These are phyloP conservation scores for Sinella curviseta DNA, from an alignment of 1,140 invertebrate genomes.

Conservation along the genomic window DNA sequence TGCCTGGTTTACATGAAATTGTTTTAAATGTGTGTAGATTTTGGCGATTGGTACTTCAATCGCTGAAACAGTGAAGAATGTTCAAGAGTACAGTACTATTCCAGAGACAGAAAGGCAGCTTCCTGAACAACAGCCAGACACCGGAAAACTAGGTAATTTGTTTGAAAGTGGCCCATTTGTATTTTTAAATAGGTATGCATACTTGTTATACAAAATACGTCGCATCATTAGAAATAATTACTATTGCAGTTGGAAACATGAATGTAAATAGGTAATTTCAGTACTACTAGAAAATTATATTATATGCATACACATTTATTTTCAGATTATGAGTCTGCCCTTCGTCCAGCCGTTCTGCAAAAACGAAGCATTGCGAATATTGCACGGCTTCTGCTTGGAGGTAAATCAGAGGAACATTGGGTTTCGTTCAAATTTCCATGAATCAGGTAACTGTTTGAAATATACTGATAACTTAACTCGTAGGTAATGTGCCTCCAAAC, in stretches of 20 bases:
- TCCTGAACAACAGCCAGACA: background rate
- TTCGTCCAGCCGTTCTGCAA: background rate
- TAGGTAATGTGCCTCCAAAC: constrained; percentile 48
- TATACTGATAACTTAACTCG: too few species aligned
- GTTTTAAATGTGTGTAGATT: background rate
- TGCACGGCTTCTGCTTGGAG: constrained; percentile 47
- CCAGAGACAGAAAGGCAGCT: background rate
- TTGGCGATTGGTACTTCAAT: background rate
- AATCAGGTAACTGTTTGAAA: background rate
- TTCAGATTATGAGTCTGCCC: constrained; percentile 19
- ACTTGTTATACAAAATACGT: too few species aligned
- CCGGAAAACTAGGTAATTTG: background rate
- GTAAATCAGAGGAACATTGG: constrained; percentile 23
- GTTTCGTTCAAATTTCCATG: background rate
- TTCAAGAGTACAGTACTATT: background rate
- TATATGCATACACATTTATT: background rate
- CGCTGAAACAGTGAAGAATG: constrained; percentile 11
- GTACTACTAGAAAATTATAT: background rate
- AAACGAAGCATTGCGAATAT: constrained; percentile 45
- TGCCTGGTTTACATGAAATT: background rate
- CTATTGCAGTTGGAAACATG: too few species aligned
- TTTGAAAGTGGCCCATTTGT: too few species aligned
- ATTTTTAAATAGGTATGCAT: too few species aligned
- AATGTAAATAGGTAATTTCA: too few species aligned
- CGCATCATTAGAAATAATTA: too few species aligned